Conservation (phyloP, 2,888 invertebrate species). For the Beris morrisii region DNA sequence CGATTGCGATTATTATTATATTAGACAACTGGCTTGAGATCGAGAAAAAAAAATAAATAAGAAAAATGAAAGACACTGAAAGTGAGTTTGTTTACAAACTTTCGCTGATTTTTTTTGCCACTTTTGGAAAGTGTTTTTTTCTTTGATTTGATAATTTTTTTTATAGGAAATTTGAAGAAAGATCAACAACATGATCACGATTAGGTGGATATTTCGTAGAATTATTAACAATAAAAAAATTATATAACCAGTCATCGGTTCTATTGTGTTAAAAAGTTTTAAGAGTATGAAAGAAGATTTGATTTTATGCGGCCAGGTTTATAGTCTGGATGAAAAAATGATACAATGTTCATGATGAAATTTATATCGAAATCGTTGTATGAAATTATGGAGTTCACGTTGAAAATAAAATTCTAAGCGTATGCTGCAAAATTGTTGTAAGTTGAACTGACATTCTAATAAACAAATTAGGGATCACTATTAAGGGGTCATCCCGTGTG, state of each 20-base stretch:
- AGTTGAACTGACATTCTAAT: no score
- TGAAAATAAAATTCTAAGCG: no score
- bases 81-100: conserved; percentile 22
- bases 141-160: background rate
- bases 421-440: no score
- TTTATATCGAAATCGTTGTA: no score
- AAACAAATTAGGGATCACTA: no score
- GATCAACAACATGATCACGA: conserved; percentile 14
- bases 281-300: no score
- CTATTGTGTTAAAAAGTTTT: background rate
- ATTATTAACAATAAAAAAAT: conserved; percentile 5
- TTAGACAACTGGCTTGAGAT: background rate
- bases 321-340: no score
- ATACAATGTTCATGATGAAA: no score
- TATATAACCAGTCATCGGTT: conserved; percentile 16
- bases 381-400: no score
- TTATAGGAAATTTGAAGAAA: background rate
- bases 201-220: conserved; percentile 14
- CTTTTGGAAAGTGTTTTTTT: conserved; percentile 6
- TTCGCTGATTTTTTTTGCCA: conserved; percentile 3
- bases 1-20: conserved; percentile 13
- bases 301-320: no score
- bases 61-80: conserved; percentile 13
- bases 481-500: no score
- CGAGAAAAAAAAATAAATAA: background rate